Percentiles rank a stretch among this genome's conserved stretches.
Evolutionary conservation across 2,113 vertebrate species (phyloP).

Genomic region (Lontra canadensis): DNA sequence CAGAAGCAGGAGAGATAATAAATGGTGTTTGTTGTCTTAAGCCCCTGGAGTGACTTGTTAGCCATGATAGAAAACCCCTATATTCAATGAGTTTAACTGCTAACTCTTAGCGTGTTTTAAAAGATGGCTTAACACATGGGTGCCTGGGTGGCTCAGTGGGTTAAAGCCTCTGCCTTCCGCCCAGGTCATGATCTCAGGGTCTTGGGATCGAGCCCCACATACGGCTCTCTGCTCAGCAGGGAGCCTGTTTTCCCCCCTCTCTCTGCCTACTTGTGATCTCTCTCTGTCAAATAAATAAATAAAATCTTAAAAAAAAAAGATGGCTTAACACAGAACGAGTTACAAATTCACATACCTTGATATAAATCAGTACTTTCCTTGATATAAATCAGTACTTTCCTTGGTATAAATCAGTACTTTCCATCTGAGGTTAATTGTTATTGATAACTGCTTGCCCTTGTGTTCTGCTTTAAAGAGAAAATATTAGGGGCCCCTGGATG

Average conservation of each 20-base stretch:
- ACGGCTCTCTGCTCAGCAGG: no score
- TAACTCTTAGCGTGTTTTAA: background rate
- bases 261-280: no score
- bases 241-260: no score
- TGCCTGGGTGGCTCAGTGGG: no score
- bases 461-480: background rate
- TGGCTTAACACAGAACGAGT: background rate
- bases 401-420: background rate
- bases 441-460: background rate
- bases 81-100: background rate
- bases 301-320: background rate
- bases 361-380: background rate
- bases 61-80: background rate
- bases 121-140: background rate
- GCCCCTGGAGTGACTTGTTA: background rate
- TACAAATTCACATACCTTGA: background rate
- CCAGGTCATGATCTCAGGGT: no score
- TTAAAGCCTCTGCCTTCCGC: no score
- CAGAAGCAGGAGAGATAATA: background rate
- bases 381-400: background rate
- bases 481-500: background rate
- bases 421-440: background rate
- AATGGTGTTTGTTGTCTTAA: background rate
- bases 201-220: no score
- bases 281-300: no score